Percentiles rank a stretch among this genome's conserved stretches.
Conservation (phyloP, 2,113 vertebrate species). For the Leucopsar rothschildi region DNA sequence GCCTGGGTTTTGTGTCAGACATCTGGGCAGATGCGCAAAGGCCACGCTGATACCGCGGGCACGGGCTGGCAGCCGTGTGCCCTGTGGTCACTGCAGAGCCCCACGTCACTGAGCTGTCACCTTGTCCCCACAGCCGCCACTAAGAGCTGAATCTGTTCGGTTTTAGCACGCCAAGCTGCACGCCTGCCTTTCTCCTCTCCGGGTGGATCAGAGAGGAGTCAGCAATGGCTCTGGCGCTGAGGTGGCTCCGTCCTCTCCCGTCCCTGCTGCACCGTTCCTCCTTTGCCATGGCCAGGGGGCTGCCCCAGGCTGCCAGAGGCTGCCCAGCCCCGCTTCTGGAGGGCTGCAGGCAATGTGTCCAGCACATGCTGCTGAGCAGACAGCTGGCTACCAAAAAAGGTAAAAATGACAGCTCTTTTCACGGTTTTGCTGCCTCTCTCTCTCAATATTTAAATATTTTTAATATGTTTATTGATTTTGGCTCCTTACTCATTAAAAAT, state of each 20-base stretch:
- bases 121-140: rapidly evolving
- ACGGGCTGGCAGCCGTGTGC: rapidly evolving
- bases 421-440: neutral
- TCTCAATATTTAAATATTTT: neutral
- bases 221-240: constrained; percentile 67
- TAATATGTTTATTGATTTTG: neutral
- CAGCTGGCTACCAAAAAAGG: constrained; percentile 90
- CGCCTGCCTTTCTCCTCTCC: neutral
- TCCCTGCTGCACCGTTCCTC: constrained; percentile 58
- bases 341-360: neutral
- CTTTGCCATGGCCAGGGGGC: neutral
- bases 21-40: neutral
- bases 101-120: rapidly evolving
- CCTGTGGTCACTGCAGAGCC: rapidly evolving
- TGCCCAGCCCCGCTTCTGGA: neutral
- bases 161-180: rapidly evolving
- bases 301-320: neutral
- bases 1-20: neutral
- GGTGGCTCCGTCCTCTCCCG: constrained; percentile 68
- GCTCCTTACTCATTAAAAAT: neutral
- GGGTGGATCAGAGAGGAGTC: neutral
- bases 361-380: constrained; percentile 50
- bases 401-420: constrained; percentile 64
- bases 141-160: rapidly evolving
- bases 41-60: rapidly evolving